Evolutionary conservation across 2,113 vertebrate genomes (phyloP), one percentile per base, ranked within the genome.

Genomic region (Mormoops blainvillei): DNA sequence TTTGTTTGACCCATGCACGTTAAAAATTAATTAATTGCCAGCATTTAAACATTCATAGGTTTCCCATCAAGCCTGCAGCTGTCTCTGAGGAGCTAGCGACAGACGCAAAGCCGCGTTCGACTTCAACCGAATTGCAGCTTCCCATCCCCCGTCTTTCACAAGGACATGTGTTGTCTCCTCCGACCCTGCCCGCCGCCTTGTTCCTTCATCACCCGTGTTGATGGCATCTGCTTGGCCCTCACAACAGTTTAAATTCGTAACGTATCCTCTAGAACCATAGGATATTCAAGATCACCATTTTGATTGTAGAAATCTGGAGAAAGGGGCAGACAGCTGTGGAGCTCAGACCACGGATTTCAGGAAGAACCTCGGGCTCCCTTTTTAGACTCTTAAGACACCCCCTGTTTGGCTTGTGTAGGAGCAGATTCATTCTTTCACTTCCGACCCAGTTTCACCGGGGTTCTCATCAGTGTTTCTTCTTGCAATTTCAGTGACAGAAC

Each of bases 101-200:
- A 4, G 8, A 45, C 38, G 56, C 16, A 15, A 54, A 93, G 31
- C 4, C 22, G 43, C 4, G 1, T n/a, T 56, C 5, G 41, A 18
- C 9, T 11, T 22, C 43, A 16, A 20, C 0, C 15, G 43, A 33
- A 1, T 4, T 19, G 24, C 6, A 5, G 33, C 26, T 38, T 19
- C 28, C 24, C 7, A 11, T 3, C 2, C 3, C 14, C 0, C 7
- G 3, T n/a, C 48, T 22, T 56, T 20, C 5, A 1, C 18, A 3
- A 19, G 6, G n/a, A 22, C 16, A 0, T 0, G 3, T 1, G 7
- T 1, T 4, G 0, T 16, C 48, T 11, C 15, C 38, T 12, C n/a
- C 3, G 26, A 41, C 13, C 13, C 45, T 2, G 24, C 5, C 1
- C 0, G 3, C 18, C 31, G 2, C 41, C 41, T 38, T 31, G 5